Percentiles rank a stretch among this genome's conserved stretches.
phyloP scores from a whole-genome alignment of 2,797 vertebrate genomes.

The Sparidentex hasta region DNA sequence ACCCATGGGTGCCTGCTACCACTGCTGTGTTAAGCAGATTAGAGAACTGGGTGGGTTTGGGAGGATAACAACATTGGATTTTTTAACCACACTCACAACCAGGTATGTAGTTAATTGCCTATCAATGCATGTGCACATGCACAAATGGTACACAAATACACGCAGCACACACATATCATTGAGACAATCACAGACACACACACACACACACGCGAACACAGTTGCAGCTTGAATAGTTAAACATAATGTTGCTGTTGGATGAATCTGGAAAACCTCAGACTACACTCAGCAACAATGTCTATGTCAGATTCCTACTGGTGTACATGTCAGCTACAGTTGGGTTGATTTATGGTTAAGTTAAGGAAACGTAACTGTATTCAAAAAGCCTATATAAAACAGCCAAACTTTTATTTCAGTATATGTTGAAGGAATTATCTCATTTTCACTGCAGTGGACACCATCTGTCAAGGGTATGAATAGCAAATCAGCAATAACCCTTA shows the following conservation, averaged over 20 bases:
- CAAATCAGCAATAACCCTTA: no score
- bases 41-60: conserved; percentile 55
- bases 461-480: no score
- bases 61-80: conserved; percentile 57
- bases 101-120: conserved; percentile 45
- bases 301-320: not conserved
- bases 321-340: not conserved
- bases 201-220: not conserved
- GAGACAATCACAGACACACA: not conserved
- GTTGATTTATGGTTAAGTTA: not conserved
- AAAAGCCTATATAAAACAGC: not conserved
- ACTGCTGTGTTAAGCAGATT: conserved; percentile 71
- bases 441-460: no score
- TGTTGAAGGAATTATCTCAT: no score
- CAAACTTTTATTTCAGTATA: not conserved
- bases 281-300: not conserved
- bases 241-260: conserved; percentile 11
- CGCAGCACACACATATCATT: not conserved
- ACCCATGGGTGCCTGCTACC: conserved; percentile 51
- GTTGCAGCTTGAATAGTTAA: not conserved
- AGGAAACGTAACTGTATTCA: not conserved
- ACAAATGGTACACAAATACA: not conserved
- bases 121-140: conserved; percentile 13
- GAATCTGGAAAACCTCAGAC: not conserved
- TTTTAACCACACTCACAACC: conserved; percentile 41